phyloP scores from a whole-genome alignment of 1,140 invertebrate genomes.

The Semibalanus balanoides region DNA sequence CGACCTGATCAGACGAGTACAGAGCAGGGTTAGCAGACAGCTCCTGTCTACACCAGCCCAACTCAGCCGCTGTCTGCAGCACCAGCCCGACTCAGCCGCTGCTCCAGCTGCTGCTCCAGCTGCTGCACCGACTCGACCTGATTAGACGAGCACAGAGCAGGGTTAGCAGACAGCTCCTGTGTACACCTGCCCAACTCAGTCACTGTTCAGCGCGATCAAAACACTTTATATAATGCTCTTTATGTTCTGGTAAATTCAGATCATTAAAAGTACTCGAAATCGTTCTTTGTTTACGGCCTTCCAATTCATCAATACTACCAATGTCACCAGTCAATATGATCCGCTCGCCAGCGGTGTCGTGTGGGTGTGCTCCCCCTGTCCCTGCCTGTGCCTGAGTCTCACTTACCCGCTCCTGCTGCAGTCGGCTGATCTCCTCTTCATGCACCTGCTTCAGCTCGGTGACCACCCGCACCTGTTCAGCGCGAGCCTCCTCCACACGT shows the following conservation, averaged over 20 bases:
- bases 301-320: too few relatives aligned
- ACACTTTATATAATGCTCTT: too few relatives aligned
- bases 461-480: neutral
- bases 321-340: too few relatives aligned
- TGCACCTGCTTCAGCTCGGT: neutral
- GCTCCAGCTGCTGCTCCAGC: neutral
- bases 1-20: neutral
- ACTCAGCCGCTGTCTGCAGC: too few relatives aligned
- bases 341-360: too few relatives aligned
- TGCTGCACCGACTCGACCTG: neutral
- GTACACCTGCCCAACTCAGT: neutral
- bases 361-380: too few relatives aligned
- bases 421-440: neutral
- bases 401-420: neutral
- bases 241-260: too few relatives aligned
- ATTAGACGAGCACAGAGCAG: neutral
- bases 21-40: neutral
- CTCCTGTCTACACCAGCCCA: neutral
- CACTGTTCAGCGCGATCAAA: too few relatives aligned
- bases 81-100: too few relatives aligned
- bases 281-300: too few relatives aligned
- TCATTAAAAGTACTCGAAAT: too few relatives aligned
- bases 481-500: neutral
- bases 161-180: neutral
- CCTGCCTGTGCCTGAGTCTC: neutral